Base-by-base conservation (phyloP, 1,140 invertebrate species). In the Ptiloglossa arizonensis region DNA sequence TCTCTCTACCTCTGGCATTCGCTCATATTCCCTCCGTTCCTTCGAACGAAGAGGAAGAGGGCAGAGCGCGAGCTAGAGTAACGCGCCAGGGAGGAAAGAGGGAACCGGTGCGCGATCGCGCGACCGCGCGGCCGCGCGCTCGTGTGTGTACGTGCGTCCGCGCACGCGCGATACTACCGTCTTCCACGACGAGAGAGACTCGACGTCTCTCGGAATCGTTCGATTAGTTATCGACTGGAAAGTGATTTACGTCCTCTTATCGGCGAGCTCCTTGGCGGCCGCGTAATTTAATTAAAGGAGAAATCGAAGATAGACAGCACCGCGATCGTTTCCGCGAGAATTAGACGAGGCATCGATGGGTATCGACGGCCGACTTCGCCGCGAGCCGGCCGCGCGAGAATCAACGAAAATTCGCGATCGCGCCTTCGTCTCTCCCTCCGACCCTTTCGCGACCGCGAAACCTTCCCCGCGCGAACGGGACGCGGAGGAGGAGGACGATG, bases 151-250 rank as follows among this genome's bases (percentile, higher is more conserved):
- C n/a, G n/a, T n/a, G n/a, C n/a, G n/a, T n/a, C n/a, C n/a, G 66
- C 87, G 83, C 87, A 88, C 86, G 87, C 88, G 88, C 86, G 73
- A 80, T 70, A 68, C 48, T 62, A 50, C 60, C 79, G 83, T 82
- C 86, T 86, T 85, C 64, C 41, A 41, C 75, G 78, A 79, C 69
- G 41, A 32, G 35, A 29, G 27, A 17, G 68, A 44, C 17, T 27
- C 46, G 73, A 62, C 64, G 66, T 57, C 62, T 29, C 38, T 27
- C 80, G 64, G 54, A 75, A 79, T 70, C 77, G 71, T 83, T 83
- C 71, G 81, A 84, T 84, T 79, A 76, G 72, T 80, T 84, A 83
- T 84, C 82, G 82, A 80, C 67, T 63, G 81, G 41, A 72, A 67
- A 79, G 81, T 83, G 75, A 83, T 82, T 79, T 68, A 82, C 82